Evolutionary conservation across 1,140 invertebrate genomes (phyloP), one percentile per base, ranked within the genome.

Genomic region (Ephestia elutella): DNA sequence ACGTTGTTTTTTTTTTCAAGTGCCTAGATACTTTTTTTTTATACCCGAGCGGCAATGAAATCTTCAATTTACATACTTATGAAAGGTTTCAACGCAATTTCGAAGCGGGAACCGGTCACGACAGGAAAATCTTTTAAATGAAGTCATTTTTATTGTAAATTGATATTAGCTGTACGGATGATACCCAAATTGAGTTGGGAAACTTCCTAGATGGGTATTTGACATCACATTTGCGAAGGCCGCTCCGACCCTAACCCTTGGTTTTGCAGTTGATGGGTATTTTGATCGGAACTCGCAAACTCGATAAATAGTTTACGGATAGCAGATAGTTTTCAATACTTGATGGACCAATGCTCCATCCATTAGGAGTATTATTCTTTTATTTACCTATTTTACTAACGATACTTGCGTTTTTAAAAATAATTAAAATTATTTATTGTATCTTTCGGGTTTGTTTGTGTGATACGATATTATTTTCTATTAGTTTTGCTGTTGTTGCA

Each of bases 21-120:
- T 53, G 49, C 50, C 57, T 67, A 55, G 51, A 17, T 54, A 65
- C 60, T 65, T 60, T 65, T 49, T 68, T 55, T 25, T 25, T 25
- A 25, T 25, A 3, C 7, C 62, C 54, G 21, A 57, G 25, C 32
- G 51, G 28, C 60, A 65, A 15, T 61, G 60, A 62, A 65, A 71
- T 62, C 66, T 66, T 62, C 64, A 71, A 71, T 71, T 69, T 69
- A 66, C 63, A 71, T 69, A 64, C 63, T 71, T 71, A 69, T 66
- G 60, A 64, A 70, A 60, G 59, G 60, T 67, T 62, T 62, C 58
- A 58, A 56, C 62, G 56, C 65, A 65, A 67, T 62, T 56, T 48
- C 57, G 25, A 55, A 35, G 58, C 48, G 56, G 62, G 62, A 68
- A 68, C 60, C 57, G 62, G 56, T 67, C 62, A 55, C 56, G 32